Evolutionary conservation across 1,140 invertebrate species (phyloP), one percentile per base, ranked within the genome.

Genomic region (Brachionus koreanus): DNA sequence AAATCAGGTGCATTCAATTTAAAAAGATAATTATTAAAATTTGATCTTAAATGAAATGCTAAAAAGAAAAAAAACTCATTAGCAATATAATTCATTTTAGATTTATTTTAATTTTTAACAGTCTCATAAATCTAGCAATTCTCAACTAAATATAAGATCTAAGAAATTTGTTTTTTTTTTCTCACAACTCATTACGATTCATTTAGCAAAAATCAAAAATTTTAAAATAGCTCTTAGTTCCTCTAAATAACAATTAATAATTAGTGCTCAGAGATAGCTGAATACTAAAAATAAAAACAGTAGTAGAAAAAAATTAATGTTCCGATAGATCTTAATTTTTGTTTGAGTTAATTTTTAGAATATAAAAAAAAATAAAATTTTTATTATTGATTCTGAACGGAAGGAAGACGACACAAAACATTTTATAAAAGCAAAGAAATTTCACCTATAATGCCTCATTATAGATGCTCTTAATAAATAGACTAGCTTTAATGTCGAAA

Each of bases 241-340:
- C 16, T 57, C n/a, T 57, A 16, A 57, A 57, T 57, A 57, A 57
- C 19, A 57, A 19, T 19, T 57, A 57, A 9, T 57, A 57, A 57
- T 57, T 57, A 57, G 49, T 19, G 49, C 19, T n/a, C 9, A 16
- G 19, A 57, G 16, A 57, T 19, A 19, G 49, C 16, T 57, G 35
- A 69, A 39, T 39, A 69, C 3, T 5, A 69, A 69, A 37, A 12
- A 69, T 42, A 16, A 65, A 33, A 65, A 12, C 33, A 33, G 5
- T 65, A 33, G 16, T 13, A 69, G 35, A 6, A n/a, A 37, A 69
- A 69, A 69, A 37, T 69, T 69, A 39, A 69, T 69, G 65, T 69
- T 69, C 65, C 65, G 33, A 65, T 12, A 12, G 63, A 65, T 57
- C n/a, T 49, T 57, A 57, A 57, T 65, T 65, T 39, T 69, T 69